phyloP scores from a whole-genome alignment of 2,888 invertebrate genomes.

The Trypoxylon attenuatum region DNA sequence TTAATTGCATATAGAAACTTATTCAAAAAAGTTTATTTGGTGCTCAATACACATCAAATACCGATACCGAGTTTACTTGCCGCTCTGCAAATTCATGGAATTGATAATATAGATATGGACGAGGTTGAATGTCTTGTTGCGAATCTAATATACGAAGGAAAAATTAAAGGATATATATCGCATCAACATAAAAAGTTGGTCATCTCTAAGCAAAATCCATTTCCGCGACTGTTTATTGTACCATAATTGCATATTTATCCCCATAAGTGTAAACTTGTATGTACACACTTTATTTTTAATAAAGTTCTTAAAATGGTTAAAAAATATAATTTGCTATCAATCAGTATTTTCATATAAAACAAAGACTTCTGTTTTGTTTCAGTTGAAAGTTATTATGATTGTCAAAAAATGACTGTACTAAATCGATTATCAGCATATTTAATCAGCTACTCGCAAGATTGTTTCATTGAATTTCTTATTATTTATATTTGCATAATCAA shows the following conservation, averaged over 20 bases:
- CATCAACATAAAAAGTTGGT: constrained; percentile 98
- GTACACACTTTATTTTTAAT: not conserved
- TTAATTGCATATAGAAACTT: constrained; percentile 96
- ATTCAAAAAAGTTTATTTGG: constrained; percentile 92
- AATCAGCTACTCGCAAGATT: too few relatives aligned
- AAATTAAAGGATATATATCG: constrained; percentile 98
- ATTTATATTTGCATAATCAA: too few relatives aligned
- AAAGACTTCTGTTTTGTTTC: too few relatives aligned
- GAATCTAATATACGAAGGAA: constrained; percentile 96
- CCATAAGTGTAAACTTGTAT: too few relatives aligned
- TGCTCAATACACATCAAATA: constrained; percentile 89
- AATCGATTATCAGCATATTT: too few relatives aligned
- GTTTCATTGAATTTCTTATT: too few relatives aligned
- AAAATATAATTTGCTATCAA: too few relatives aligned
- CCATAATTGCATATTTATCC: constrained; percentile 73
- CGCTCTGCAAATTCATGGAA: constrained; percentile 88
- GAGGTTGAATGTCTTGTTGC: constrained; percentile 98
- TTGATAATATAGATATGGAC: constrained; percentile 91
- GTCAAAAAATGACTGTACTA: too few relatives aligned
- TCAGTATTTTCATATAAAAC: too few relatives aligned
- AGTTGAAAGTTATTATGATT: too few relatives aligned
- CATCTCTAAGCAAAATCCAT: constrained; percentile 97
- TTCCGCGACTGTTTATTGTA: constrained; percentile 85
- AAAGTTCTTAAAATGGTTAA: too few relatives aligned
- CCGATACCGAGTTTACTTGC: constrained; percentile 89